phyloP scores from a whole-genome alignment of 2,113 vertebrate species.

The Mesembrinibis cayennensis region DNA sequence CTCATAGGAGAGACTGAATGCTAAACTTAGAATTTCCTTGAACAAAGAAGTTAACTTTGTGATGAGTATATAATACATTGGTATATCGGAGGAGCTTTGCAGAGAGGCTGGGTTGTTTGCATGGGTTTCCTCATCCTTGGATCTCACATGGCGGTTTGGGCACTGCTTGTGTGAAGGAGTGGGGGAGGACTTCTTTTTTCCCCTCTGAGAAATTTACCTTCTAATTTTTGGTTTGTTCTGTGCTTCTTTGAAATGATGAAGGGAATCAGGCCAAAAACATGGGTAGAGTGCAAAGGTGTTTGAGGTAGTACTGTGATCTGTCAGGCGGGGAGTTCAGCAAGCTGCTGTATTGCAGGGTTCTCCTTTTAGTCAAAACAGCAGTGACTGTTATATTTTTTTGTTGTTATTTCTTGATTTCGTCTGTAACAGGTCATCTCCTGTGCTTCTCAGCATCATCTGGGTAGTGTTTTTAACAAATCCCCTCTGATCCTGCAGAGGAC shows the following conservation, averaged over 20 bases:
- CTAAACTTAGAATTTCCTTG: not conserved
- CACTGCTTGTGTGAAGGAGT: not conserved
- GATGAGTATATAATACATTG: not conserved
- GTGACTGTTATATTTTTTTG: not conserved
- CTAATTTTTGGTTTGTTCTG: not conserved
- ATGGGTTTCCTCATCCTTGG: not conserved
- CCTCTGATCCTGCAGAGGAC: not conserved
- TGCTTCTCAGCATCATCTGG: not conserved
- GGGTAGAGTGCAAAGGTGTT: not conserved
- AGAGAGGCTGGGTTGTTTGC: not conserved
- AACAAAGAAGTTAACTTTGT: not conserved
- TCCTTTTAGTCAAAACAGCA: not conserved
- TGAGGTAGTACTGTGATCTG: not conserved
- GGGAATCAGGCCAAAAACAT: not conserved
- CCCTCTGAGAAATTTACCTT: not conserved
- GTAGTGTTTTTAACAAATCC: rapidly evolving
- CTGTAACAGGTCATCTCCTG: not conserved
- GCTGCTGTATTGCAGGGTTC: not conserved
- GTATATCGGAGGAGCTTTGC: not conserved
- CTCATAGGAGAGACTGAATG: not conserved
- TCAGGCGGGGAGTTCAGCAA: not conserved
- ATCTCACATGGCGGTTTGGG: not conserved
- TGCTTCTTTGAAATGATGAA: not conserved
- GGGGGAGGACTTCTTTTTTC: not conserved
- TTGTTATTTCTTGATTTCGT: not conserved